Evolutionary conservation across 2,113 vertebrate species (phyloP).

Genomic region (Aspidoscelis tigris): DNA sequence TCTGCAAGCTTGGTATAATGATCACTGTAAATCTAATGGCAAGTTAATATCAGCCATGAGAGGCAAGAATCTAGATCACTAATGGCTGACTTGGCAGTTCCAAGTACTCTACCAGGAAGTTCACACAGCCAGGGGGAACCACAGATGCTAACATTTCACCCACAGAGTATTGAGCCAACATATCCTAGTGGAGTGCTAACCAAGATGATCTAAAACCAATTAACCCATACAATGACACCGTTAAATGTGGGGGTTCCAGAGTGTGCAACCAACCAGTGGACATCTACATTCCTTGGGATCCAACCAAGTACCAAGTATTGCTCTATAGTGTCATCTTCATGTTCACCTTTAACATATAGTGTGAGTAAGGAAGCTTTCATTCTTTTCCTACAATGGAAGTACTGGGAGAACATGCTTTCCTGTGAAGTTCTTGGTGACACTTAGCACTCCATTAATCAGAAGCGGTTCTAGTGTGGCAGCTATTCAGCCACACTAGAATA

Average conservation of each 20-base stretch:
- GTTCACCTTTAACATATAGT: no score
- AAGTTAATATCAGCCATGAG: background rate
- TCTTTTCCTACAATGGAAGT: no score
- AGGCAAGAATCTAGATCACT: background rate
- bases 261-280: background rate
- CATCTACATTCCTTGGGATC: background rate
- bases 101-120: background rate
- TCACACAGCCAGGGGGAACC: background rate
- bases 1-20: background rate
- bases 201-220: background rate
- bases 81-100: background rate
- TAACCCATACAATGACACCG: background rate
- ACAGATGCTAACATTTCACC: background rate
- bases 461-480: no score
- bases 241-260: no score
- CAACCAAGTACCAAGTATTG: no score
- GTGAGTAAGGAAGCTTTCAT: no score
- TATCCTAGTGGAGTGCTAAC: background rate
- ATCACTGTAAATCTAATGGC: background rate
- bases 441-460: no score
- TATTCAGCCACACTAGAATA: no score
- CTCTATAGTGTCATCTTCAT: no score
- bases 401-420: no score
- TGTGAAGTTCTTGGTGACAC: no score
- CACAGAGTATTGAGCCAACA: background rate